Evolutionary conservation across 64 coral and sea anemone genomes (phyloP).

Genomic region (Porites australiensis): DNA sequence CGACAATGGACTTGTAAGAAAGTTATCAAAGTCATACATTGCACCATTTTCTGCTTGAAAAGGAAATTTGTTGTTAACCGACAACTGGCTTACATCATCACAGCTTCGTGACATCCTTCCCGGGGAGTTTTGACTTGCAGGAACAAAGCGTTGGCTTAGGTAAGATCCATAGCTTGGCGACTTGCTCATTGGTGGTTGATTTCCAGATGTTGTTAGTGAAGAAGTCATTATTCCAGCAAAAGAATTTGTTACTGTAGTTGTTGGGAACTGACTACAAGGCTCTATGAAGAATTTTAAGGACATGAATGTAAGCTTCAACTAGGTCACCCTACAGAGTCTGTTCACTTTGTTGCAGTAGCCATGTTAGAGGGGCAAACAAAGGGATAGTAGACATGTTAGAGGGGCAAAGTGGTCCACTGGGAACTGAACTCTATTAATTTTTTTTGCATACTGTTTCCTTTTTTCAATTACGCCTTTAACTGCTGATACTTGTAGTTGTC

Average conservation of each 20-base stretch:
- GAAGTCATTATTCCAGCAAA: conserved; percentile 18
- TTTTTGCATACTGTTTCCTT: no score
- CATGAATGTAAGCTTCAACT: background rate
- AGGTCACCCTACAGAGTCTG: no score
- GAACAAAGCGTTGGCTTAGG: conserved; percentile 2
- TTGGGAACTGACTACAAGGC: conserved; percentile 6
- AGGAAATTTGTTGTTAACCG: conserved; percentile 19
- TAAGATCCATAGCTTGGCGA: conserved; percentile 44
- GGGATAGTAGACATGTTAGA: no score
- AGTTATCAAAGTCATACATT: conserved; percentile 43
- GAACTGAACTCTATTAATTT: no score
- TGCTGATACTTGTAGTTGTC: no score
- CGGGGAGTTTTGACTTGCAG: background rate
- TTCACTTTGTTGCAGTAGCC: no score
- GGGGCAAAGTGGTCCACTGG: no score
- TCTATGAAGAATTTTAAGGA: background rate
- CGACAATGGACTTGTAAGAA: conserved; percentile 61
- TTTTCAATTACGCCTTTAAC: no score
- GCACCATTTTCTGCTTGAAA: background rate
- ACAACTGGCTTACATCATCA: conserved; percentile 53
- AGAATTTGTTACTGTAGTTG: background rate
- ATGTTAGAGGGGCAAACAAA: no score
- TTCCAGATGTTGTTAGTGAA: background rate
- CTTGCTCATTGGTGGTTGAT: conserved; percentile 19
- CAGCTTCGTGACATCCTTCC: conserved; percentile 68